phyloP scores from a whole-genome alignment of 2,113 vertebrate species.

The Holacanthus passer region DNA sequence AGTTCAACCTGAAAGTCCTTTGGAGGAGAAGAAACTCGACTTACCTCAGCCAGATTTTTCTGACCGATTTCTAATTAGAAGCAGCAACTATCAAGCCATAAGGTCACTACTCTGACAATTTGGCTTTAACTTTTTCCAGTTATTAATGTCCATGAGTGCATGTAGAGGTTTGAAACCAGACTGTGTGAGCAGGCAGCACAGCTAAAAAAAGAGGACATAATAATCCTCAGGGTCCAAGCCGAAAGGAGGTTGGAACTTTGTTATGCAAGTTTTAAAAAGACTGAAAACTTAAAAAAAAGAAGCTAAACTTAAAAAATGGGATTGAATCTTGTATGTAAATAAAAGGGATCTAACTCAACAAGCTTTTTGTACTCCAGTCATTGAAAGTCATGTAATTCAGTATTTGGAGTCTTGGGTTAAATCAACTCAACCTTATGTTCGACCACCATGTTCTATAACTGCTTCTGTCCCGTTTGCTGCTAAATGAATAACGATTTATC shows the following conservation, averaged over 20 bases:
- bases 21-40: neutral
- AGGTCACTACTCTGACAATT: neutral
- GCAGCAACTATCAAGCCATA: neutral
- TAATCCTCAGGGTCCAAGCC: neutral
- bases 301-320: neutral
- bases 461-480: no score
- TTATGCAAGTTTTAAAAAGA: neutral
- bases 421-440: neutral
- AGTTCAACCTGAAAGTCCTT: neutral
- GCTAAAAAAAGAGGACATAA: conserved; percentile 21
- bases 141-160: conserved; percentile 11
- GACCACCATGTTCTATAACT: no score
- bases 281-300: neutral
- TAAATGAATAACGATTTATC: no score
- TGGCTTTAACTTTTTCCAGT: neutral
- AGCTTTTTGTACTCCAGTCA: neutral
- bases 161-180: conserved; percentile 15
- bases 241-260: neutral
- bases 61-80: conserved; percentile 1
- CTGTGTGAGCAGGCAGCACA: neutral
- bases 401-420: no score
- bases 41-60: neutral
- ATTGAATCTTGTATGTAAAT: neutral
- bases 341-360: neutral
- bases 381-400: neutral